phyloP scores from a whole-genome alignment of 2,113 vertebrate species.

The Hippopotamus amphibius region DNA sequence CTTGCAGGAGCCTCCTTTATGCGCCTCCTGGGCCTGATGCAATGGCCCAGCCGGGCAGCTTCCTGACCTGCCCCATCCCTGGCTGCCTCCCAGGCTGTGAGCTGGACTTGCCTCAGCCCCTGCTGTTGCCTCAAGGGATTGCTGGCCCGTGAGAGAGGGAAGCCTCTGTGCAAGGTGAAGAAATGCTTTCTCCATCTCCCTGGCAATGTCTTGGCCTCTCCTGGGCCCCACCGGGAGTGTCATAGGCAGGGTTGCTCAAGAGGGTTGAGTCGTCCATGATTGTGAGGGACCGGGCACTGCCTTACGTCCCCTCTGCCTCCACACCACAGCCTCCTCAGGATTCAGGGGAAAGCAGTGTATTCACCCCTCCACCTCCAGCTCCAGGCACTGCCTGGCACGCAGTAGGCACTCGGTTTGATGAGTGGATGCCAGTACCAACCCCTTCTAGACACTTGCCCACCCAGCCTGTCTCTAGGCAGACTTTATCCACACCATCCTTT shows the following conservation, averaged over 20 bases:
- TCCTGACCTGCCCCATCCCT: background rate
- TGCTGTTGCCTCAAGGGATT: background rate
- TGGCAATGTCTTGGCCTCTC: background rate
- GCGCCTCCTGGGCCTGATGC: background rate
- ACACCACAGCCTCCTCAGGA: background rate
- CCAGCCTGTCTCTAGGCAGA: background rate
- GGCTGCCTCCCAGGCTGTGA: background rate
- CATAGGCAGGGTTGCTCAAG: background rate
- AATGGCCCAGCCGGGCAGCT: background rate
- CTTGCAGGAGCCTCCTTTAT: slow-evolving; percentile 12
- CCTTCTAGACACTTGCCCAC: background rate
- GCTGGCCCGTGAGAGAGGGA: background rate
- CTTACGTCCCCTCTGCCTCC: background rate
- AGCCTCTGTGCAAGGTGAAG: background rate
- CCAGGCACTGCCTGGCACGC: background rate
- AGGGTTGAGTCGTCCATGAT: background rate
- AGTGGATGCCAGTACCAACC: background rate
- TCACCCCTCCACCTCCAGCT: background rate
- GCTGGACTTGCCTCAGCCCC: slow-evolving; percentile 22
- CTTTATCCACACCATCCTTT: background rate
- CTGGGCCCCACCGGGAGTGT: background rate
- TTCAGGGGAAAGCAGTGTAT: background rate
- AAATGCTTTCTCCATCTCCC: slow-evolving; percentile 58
- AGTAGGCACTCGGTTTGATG: background rate
- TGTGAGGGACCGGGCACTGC: background rate